phyloP scores from a whole-genome alignment of 1,140 invertebrate genomes.

The Heterodera schachtii region DNA sequence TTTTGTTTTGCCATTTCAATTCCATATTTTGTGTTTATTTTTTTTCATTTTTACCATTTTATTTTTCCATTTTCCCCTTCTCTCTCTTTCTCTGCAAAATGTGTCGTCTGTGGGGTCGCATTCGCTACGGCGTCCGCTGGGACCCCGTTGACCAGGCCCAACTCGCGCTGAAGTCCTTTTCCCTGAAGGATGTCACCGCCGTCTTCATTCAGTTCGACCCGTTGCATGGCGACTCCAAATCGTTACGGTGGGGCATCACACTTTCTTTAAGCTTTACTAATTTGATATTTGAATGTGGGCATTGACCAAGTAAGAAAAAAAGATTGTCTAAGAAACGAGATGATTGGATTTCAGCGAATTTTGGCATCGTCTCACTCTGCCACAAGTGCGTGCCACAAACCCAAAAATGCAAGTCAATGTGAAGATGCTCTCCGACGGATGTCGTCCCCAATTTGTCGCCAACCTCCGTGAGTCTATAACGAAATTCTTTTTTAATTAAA shows the following conservation, averaged over 20 bases:
- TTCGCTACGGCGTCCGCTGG: slow-evolving; percentile 60
- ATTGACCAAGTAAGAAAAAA: not conserved
- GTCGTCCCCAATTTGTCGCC: slow-evolving; percentile 57
- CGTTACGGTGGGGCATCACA: slow-evolving; percentile 46
- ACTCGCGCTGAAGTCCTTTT: slow-evolving; percentile 52
- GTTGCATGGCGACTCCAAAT: slow-evolving; percentile 54
- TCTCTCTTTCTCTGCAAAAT: slow-evolving; percentile 25
- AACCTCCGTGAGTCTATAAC: slow-evolving; percentile 42
- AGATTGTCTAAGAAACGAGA: not conserved
- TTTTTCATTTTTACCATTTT: not conserved
- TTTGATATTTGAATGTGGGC: slow-evolving; percentile 4
- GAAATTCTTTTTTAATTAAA: too few species aligned
- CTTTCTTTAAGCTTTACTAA: slow-evolving; percentile 1
- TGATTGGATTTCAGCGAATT: slow-evolving; percentile 52
- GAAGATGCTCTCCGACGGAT: slow-evolving; percentile 58
- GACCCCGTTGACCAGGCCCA: slow-evolving; percentile 48
- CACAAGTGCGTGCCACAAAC: slow-evolving; percentile 58
- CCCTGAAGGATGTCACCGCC: slow-evolving; percentile 53
- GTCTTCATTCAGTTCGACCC: slow-evolving; percentile 61
- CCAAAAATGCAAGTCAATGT: slow-evolving; percentile 49
- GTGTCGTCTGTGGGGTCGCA: slow-evolving; percentile 58
- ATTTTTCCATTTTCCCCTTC: not conserved
- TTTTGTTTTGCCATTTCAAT: not conserved
- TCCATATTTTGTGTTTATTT: not conserved
- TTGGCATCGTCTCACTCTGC: slow-evolving; percentile 54